Percentiles rank a stretch among this genome's conserved stretches.
Evolutionary conservation across 2,888 invertebrate species (phyloP).

Genomic region (Melipona bicolor): DNA sequence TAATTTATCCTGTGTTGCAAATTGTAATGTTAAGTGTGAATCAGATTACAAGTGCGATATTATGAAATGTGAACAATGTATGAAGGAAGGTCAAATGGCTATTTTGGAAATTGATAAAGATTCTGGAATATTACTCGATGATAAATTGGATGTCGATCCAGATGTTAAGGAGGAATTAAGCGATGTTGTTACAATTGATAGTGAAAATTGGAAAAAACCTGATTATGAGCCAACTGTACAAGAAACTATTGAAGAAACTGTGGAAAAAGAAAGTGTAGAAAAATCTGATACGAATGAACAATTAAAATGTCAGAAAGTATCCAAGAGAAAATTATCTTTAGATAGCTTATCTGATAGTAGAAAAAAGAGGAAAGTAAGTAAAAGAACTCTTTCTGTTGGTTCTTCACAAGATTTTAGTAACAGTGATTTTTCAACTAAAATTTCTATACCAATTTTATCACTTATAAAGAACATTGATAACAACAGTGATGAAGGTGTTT

Average conservation of each 20-base stretch:
- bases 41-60: constrained; percentile 81
- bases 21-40: constrained; percentile 82
- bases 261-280: constrained; percentile 60
- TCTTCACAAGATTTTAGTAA: constrained; percentile 73
- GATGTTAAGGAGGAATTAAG: constrained; percentile 85
- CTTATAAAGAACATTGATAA: constrained; percentile 46
- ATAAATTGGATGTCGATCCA: constrained; percentile 80
- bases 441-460: constrained; percentile 58
- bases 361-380: constrained; percentile 84
- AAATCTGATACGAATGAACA: constrained; percentile 41
- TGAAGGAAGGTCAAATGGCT: constrained; percentile 80
- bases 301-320: constrained; percentile 85
- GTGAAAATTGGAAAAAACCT: constrained; percentile 82
- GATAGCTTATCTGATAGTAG: constrained; percentile 84
- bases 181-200: constrained; percentile 86
- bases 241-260: constrained; percentile 73
- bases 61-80: constrained; percentile 82
- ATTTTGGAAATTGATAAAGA: constrained; percentile 80
- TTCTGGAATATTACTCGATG: constrained; percentile 80
- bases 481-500: constrained; percentile 60
- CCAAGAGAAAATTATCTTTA: constrained; percentile 85
- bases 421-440: constrained; percentile 51
- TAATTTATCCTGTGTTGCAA: constrained; percentile 77
- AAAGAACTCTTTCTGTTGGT: constrained; percentile 79
- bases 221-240: constrained; percentile 81